These are phyloP conservation scores for Nettapus auritus DNA, from an alignment of 2,113 vertebrate species.

Conservation along the genomic window DNA sequence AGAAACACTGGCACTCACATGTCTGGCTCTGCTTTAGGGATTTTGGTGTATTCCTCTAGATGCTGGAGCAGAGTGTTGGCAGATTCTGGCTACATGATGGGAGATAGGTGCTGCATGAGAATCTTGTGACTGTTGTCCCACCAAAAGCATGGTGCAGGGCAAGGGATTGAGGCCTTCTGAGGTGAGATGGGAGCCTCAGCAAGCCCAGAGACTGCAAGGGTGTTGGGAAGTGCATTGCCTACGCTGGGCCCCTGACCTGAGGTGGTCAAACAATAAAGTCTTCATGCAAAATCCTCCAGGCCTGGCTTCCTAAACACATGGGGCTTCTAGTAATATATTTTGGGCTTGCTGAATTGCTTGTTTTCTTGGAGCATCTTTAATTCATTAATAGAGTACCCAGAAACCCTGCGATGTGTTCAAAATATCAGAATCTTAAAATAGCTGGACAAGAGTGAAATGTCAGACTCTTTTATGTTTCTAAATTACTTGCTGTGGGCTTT, in stretches of 20 bases:
- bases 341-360: background rate
- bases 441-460: background rate
- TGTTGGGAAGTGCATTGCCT: background rate
- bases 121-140: background rate
- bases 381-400: background rate
- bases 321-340: background rate
- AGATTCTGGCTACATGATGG: background rate
- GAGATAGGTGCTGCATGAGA: background rate
- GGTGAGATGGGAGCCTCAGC: background rate
- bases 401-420: background rate
- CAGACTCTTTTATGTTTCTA: background rate
- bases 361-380: background rate
- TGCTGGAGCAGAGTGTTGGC: background rate
- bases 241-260: background rate
- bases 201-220: background rate
- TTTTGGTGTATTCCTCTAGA: background rate
- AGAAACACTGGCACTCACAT: accelerated
- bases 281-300: background rate
- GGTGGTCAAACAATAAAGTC: background rate
- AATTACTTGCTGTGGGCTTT: background rate
- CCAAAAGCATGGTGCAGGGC: background rate
- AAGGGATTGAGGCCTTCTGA: background rate
- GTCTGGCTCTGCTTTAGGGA: background rate
- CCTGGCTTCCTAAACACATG: background rate
- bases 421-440: background rate